These are phyloP conservation scores for Glaucidium brasilianum DNA, from an alignment of 2,113 vertebrate genomes.

Conservation along the genomic window DNA sequence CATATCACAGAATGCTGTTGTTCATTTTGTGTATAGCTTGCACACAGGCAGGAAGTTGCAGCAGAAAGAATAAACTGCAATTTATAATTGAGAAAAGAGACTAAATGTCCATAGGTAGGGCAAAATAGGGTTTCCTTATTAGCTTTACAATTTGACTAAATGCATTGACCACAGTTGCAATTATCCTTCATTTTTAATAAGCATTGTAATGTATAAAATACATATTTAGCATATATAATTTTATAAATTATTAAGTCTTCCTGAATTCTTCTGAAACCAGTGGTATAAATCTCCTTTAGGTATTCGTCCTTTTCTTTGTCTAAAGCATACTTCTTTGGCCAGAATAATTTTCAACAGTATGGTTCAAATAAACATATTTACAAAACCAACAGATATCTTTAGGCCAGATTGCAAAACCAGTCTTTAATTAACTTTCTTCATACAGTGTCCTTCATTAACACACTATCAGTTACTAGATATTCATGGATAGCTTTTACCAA, in stretches of 20 bases:
- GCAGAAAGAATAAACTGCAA: not conserved
- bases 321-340: not conserved
- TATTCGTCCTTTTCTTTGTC: not conserved
- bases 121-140: not conserved
- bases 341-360: not conserved
- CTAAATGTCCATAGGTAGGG: not conserved
- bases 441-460: not conserved
- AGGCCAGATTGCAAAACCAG: not conserved
- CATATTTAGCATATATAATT: not conserved
- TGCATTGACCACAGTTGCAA: accelerated
- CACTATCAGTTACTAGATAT: not conserved
- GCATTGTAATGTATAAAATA: not conserved
- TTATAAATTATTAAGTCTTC: not conserved
- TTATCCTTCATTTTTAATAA: not conserved
- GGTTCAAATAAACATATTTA: conserved; percentile 24
- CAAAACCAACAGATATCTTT: conserved; percentile 12
- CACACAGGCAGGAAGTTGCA: not conserved
- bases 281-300: not conserved
- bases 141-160: not conserved
- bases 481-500: not conserved
- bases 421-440: conserved; percentile 13
- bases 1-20: accelerated
- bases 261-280: not conserved
- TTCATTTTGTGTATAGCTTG: not conserved
- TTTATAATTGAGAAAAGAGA: not conserved